These are phyloP conservation scores for Ctenopoma kingsleyae DNA, from an alignment of 2,797 vertebrate genomes.

Conservation along the genomic window DNA sequence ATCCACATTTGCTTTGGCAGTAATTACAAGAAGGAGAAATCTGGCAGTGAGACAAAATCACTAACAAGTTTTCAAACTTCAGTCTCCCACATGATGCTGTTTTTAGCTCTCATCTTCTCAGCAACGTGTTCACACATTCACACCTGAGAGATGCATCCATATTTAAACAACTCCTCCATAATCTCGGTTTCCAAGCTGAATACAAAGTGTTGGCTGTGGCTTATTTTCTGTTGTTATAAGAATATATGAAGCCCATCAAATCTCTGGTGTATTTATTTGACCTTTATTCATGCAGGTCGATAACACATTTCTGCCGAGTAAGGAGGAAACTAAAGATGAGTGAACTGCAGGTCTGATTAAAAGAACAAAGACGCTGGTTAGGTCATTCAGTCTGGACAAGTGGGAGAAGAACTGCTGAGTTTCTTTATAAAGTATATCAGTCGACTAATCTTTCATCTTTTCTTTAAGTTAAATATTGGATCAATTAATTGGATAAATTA, in stretches of 20 bases:
- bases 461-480: no score
- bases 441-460: no score
- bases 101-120: background rate
- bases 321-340: background rate
- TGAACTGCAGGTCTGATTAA: background rate
- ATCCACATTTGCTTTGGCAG: no score
- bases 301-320: background rate
- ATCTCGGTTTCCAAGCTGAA: background rate
- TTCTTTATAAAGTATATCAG: background rate
- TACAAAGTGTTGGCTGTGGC: background rate
- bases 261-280: background rate
- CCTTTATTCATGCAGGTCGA: background rate
- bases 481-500: no score
- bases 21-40: background rate
- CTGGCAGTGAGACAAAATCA: background rate
- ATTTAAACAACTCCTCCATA: background rate
- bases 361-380: background rate
- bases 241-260: background rate
- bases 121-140: background rate
- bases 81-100: conserved; percentile 16
- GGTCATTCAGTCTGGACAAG: background rate
- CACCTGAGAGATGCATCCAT: conserved; percentile 4
- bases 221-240: background rate
- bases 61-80: background rate
- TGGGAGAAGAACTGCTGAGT: background rate